Base-by-base conservation (phyloP, 2,888 invertebrate species). In the Chalcosyrphus nemorum region DNA sequence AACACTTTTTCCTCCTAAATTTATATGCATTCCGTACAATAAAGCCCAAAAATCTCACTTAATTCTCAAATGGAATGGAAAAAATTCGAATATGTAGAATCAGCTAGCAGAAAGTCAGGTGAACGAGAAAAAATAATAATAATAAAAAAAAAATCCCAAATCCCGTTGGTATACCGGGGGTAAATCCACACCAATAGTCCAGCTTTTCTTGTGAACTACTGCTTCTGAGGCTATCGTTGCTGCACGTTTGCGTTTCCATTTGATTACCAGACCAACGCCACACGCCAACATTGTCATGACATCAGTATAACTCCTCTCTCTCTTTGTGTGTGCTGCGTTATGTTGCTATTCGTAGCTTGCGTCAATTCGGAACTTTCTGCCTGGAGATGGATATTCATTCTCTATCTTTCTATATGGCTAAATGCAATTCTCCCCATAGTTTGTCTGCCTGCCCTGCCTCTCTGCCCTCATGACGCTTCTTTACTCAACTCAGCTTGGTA, bases 61-160 rank as follows among this genome's bases (percentile, higher is more conserved):
- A 65, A 77, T 77, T 45, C 66, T 66, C 71, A 82, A 82, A 82
- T 82, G 72, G 66, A 82, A 82, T 77, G 77, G 77, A 82, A 82
- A 71, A 63, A 74, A 78, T 61, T 66, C 17, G 61, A 77, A 59
- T 52, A 77, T 77, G 41, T 82, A 24, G 65, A 77, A 41, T 72
- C 81, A 66, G 52, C 66, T 61, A 43, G 45, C 47, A 65, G 27
- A 59, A 77, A 71, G 65, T 50, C 59, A 57, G 77, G 29, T 19
- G 17, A 56, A 50, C 52, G 29, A 21, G 41, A 35, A 17, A 52
- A 63, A 32, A 43, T 3, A 27, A 38, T n/a, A n/a, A n/a, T n/a
- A n/a, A n/a, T n/a, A n/a, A n/a, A n/a, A 47, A 4, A 50, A 47
- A 52, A 27, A 15, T 15, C 15, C 59, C 17, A 75, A 65, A 75